Evolutionary conservation across 1,140 invertebrate genomes (phyloP), one percentile per base, ranked within the genome.

Genomic region (Papilio polyxenes): DNA sequence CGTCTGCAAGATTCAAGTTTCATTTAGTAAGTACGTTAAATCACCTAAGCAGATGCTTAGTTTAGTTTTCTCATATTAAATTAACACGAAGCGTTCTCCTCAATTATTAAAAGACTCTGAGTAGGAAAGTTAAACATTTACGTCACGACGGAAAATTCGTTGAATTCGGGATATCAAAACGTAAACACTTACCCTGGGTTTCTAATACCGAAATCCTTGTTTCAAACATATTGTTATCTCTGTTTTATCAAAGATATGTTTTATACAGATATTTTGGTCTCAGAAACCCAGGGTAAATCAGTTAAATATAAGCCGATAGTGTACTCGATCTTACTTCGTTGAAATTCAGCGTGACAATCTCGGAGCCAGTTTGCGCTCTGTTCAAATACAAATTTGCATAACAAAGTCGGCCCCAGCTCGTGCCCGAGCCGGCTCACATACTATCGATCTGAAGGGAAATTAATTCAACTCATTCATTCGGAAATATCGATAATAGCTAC

Each of bases 311-410:
- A 72, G 31, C 65, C 65, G 65, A 72, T 72, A 72, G 65, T 72
- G 65, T 72, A 37, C 65, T 72, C 65, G 65, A 72, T 72, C 65
- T 65, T 65, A 65, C 62, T 72, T 72, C 65, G 65, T 72, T 37
- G 65, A 72, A 72, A 72, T 72, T 72, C 31, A 72, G 65, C 65
- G 31, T 72, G 65, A 72, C 65, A 72, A 72, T 72, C 65, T 72
- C 65, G 40, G 15, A 80, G 78, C 78, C 78, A 69, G 56, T 80
- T 69, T 69, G 59, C 59, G 56, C 56, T 40, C 56, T 23, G 56
- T 44, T 69, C 56, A 78, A 78, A 78, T 78, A 78, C 76, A 65
- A 80, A 77, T 80, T 80, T 80, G 78, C 78, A 80, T 80, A 80
- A 80, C 78, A 80, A 80, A 80, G 78, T 80, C 78, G 59, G 53